Evolutionary conservation across 23 tunicate species (phyloP).

Genomic region (Oikopleura dioica): DNA sequence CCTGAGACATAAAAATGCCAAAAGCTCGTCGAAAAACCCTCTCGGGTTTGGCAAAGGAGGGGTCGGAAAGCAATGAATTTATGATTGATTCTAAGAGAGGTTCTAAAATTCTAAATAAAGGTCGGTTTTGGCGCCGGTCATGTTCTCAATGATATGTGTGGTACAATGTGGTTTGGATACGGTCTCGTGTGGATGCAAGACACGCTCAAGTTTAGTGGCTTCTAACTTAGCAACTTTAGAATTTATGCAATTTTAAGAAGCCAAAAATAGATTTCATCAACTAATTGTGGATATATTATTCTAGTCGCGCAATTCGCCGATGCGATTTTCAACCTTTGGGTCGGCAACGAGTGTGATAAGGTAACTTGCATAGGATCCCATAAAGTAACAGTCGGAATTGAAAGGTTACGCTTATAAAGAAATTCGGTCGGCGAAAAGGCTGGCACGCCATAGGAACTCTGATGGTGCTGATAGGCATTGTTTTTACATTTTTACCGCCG

Average conservation of each 20-base stretch:
- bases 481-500: background rate
- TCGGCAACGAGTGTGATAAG: conserved; percentile 11
- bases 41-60: too few species aligned
- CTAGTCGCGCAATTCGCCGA: background rate
- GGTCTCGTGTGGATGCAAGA: conserved; percentile 1
- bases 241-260: too few species aligned
- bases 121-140: background rate
- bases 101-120: background rate
- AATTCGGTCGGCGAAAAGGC: conserved; percentile 3
- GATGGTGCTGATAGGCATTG: background rate
- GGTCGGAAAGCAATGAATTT: too few species aligned
- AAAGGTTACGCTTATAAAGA: too few species aligned
- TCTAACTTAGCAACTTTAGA: too few species aligned
- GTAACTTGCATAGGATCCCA: background rate
- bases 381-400: too few species aligned
- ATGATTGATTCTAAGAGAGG: too few species aligned
- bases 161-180: conserved; percentile 1
- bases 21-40: too few species aligned
- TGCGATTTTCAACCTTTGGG: conserved; percentile 2
- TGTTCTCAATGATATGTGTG: background rate
- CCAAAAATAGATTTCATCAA: background rate
- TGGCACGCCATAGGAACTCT: background rate
- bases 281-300: background rate
- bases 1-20: too few species aligned
- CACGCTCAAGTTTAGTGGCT: too few species aligned